Conservation (phyloP, 1,140 invertebrate genomes). For the Brachionus koreanus region DNA sequence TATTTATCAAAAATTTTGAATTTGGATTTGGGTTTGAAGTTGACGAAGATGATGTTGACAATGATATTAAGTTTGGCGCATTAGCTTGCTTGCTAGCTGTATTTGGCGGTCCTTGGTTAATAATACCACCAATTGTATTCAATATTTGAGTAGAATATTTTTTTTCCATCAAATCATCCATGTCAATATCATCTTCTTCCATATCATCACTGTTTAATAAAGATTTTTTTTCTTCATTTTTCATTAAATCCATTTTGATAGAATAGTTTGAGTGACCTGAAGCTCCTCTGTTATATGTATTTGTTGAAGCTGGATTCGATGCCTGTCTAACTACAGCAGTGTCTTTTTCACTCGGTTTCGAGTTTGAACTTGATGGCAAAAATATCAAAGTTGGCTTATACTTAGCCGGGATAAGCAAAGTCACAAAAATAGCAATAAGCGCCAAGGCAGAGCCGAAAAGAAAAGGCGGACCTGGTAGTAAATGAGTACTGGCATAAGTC, state of each 20-base stretch:
- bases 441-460: constrained; percentile 94
- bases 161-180: background rate
- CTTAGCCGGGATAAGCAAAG: constrained; percentile 79
- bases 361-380: background rate
- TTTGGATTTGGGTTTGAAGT: background rate
- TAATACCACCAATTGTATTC: constrained; percentile 31
- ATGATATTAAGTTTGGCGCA: background rate
- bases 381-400: constrained; percentile 29
- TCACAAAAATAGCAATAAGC: constrained; percentile 84
- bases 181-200: background rate
- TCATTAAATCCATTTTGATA: constrained; percentile 25
- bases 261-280: constrained; percentile 1
- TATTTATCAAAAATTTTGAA: constrained; percentile 25
- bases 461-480: constrained; percentile 98
- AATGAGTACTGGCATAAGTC: constrained; percentile 55
- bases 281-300: background rate
- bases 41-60: background rate
- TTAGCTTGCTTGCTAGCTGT: background rate
- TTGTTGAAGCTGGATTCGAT: background rate
- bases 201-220: constrained; percentile 13
- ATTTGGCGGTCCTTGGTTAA: background rate
- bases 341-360: constrained; percentile 2
- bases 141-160: constrained; percentile 7
- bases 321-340: constrained; percentile 1
- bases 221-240: constrained; percentile 6